Base-by-base conservation (phyloP, 2,797 vertebrate species). In the Chanos chanos region DNA sequence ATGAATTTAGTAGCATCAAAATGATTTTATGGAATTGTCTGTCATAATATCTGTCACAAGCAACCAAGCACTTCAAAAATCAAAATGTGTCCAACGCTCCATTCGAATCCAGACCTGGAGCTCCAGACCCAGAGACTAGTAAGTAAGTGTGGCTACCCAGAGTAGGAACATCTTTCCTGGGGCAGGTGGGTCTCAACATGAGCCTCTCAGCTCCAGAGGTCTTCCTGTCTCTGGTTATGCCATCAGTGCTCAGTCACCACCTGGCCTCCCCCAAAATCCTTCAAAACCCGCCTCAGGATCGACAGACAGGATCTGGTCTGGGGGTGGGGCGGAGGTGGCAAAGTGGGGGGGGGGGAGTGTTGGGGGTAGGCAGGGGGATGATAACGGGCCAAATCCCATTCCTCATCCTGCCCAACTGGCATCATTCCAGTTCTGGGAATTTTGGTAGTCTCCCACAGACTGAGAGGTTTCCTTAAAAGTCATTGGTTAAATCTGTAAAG, bases 241-340 rank as follows among this genome's bases (percentile, higher is more conserved):
- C 4, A 9, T 9, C 28, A 5, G 31, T 24, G 16, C n/a, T n/a
- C 33, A 16, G 34, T 36, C 25, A 34, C 50, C 48, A 61, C 41
- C 80, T 83, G 80, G 74, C 81, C 60, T 33, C 25, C 16, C 28
- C 40, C 30, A 31, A 8, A 31, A 31, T 31, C 30, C 30, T 31
- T 7, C 30, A 30, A 7, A 8, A 30, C 31, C 30, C 30, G 30
- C 30, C 3, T 25, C 5, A 5, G 44, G 47, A 52, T 63, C 39
- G 47, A 48, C 41, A 63, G 45, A 61, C 75, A 74, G 80, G 77
- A 84, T 83, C 80, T 83, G 81, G 77, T 81, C 82, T 79, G 83
- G 77, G 67, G 79, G 82, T n/a, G n/a, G n/a, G n/a, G n/a, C n/a
- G n/a, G n/a, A n/a, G n/a, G n/a, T n/a, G n/a, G n/a, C n/a, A n/a